Evolutionary conservation across 92 coral and sea anemone species (phyloP).

Genomic region (Parazoanthus atlanticus): DNA sequence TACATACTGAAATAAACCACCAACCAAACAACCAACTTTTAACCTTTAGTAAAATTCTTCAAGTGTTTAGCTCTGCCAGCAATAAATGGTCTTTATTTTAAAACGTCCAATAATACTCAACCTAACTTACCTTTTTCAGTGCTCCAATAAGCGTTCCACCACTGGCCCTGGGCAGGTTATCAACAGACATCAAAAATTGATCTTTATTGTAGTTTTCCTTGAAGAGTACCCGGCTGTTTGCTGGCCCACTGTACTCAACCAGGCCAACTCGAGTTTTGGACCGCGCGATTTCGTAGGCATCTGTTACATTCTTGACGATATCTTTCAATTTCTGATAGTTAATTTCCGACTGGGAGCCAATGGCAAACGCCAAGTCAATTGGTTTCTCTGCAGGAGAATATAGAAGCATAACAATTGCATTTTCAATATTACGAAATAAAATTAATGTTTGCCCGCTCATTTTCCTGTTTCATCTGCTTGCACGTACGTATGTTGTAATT

Average conservation of each 20-base stretch:
- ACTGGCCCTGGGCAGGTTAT: constrained; percentile 37
- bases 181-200: constrained; percentile 54
- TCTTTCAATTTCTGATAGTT: constrained; percentile 69
- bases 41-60: not conserved
- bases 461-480: too few relatives aligned
- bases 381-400: constrained; percentile 52
- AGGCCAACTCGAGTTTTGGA: constrained; percentile 74
- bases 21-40: too few relatives aligned
- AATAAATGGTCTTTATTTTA: not conserved
- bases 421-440: too few relatives aligned
- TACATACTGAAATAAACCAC: too few relatives aligned
- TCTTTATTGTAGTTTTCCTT: constrained; percentile 49
- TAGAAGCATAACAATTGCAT: not conserved
- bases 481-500: too few relatives aligned
- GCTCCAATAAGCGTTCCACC: constrained; percentile 80
- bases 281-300: constrained; percentile 65
- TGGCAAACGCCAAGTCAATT: constrained; percentile 79
- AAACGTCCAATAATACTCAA: not conserved
- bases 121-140: constrained; percentile 54
- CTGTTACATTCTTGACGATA: constrained; percentile 65
- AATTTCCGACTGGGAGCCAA: constrained; percentile 73
- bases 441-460: too few relatives aligned
- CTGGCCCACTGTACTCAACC: constrained; percentile 87
- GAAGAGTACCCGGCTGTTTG: constrained; percentile 65
- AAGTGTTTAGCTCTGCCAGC: not conserved